phyloP scores from a whole-genome alignment of 2,888 invertebrate genomes.

The Tortricodes alternella region DNA sequence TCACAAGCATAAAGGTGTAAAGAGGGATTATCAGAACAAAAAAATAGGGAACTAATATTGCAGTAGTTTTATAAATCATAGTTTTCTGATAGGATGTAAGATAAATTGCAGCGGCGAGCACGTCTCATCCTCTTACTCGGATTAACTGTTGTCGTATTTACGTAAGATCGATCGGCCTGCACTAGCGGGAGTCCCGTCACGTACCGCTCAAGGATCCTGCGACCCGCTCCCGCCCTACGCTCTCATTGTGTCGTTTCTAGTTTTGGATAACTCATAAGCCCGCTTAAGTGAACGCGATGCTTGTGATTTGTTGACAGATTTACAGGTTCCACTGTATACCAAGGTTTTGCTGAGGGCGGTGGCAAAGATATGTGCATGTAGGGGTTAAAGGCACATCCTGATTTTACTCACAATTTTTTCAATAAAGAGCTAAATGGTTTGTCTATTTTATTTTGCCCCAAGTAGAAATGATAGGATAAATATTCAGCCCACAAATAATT shows the following conservation, averaged over 20 bases:
- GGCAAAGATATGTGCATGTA: too few species aligned
- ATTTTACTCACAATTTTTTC: too few species aligned
- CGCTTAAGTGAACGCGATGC: not conserved
- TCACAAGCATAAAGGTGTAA: too few species aligned
- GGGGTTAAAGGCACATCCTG: too few species aligned
- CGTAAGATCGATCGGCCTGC: constrained; percentile 57
- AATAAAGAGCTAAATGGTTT: too few species aligned
- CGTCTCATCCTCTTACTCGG: constrained; percentile 38
- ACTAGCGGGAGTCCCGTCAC: constrained; percentile 56
- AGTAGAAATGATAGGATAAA: too few species aligned
- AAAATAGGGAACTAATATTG: not conserved
- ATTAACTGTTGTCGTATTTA: constrained; percentile 58
- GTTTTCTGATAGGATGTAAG: constrained; percentile 32
- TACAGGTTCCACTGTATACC: too few species aligned
- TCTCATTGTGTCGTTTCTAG: constrained; percentile 20
- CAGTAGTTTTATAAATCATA: not conserved
- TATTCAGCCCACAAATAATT: too few species aligned
- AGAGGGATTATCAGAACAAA: too few species aligned
- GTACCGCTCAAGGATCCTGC: constrained; percentile 62
- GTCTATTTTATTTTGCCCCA: too few species aligned
- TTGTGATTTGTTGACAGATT: not conserved
- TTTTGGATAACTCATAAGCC: not conserved
- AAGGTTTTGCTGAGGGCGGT: too few species aligned
- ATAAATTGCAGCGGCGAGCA: constrained; percentile 39
- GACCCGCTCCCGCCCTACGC: constrained; percentile 45